Evolutionary conservation across 2,888 invertebrate species (phyloP).

Genomic region (Drosophila borealis): DNA sequence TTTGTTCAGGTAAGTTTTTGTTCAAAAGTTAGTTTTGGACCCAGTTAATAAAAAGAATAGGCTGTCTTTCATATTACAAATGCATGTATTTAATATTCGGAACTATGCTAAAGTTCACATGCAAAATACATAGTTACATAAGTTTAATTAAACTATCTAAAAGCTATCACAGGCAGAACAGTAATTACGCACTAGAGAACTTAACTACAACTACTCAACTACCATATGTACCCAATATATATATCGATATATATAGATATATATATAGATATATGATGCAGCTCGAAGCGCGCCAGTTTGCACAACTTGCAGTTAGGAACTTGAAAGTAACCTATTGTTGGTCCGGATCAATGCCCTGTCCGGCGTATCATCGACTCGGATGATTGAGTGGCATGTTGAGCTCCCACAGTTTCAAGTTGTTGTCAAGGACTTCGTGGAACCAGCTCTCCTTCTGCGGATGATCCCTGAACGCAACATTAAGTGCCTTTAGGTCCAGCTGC

Average conservation of each 20-base stretch:
- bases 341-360: neutral
- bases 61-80: constrained; percentile 4
- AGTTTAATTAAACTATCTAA: constrained; percentile 71
- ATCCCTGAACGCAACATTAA: constrained; percentile 92
- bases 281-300: constrained; percentile 31
- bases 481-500: constrained; percentile 91
- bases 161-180: constrained; percentile 82
- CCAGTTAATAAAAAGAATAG: neutral
- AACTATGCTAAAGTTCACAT: constrained; percentile 27
- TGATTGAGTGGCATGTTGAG: constrained; percentile 88
- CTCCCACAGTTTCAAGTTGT: constrained; percentile 95
- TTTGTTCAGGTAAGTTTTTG: too few species aligned
- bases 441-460: constrained; percentile 90
- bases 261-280: constrained; percentile 12
- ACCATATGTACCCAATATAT: constrained; percentile 1
- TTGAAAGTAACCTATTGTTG: constrained; percentile 44
- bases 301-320: constrained; percentile 66
- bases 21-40: too few species aligned
- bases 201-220: constrained; percentile 48
- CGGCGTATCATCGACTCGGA: constrained; percentile 44
- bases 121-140: constrained; percentile 18
- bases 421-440: constrained; percentile 95
- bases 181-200: constrained; percentile 68
- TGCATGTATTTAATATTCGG: constrained; percentile 15
- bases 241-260: constrained; percentile 1